Evolutionary conservation across 2,797 vertebrate genomes (phyloP).

Genomic region (Danio aesculapii): DNA sequence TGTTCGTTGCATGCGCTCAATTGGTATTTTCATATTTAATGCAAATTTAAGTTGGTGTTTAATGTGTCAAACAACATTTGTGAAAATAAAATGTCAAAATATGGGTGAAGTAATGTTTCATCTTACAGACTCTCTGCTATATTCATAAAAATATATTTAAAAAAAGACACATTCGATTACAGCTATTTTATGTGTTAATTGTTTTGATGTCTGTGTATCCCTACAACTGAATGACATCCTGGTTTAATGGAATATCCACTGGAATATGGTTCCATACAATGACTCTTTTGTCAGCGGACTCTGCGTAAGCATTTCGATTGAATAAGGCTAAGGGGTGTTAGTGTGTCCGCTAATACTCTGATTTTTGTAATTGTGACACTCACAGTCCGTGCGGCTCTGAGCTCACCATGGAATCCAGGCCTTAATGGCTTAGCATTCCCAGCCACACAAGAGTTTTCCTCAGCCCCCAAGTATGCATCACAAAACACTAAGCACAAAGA

Average conservation of each 20-base stretch:
- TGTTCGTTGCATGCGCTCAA: too few species aligned
- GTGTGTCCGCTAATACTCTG: constrained; percentile 46
- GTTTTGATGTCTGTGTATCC: neutral
- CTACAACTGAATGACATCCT: neutral
- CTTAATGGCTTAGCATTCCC: constrained; percentile 68
- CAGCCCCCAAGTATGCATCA: constrained; percentile 68
- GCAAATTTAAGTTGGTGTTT: too few species aligned
- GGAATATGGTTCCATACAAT: constrained; percentile 39
- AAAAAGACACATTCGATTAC: too few species aligned
- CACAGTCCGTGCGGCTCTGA: constrained; percentile 49
- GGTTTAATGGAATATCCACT: constrained; percentile 5
- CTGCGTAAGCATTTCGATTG: constrained; percentile 12
- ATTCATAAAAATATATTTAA: too few species aligned
- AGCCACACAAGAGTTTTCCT: constrained; percentile 65
- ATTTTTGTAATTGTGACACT: constrained; percentile 58
- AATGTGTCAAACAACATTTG: too few species aligned
- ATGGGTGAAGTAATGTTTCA: too few species aligned
- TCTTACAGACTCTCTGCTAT: too few species aligned
- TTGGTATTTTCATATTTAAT: too few species aligned
- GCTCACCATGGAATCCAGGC: constrained; percentile 58
- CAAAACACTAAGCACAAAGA: constrained; percentile 59
- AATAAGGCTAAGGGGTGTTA: constrained; percentile 50
- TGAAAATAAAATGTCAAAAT: too few species aligned
- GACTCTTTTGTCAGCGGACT: constrained; percentile 26
- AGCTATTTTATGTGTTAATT: too few species aligned